Percentiles rank a stretch among this genome's conserved stretches.
Evolutionary conservation across 2,797 vertebrate genomes (phyloP).

Genomic region (Arnoldichthys spilopterus): DNA sequence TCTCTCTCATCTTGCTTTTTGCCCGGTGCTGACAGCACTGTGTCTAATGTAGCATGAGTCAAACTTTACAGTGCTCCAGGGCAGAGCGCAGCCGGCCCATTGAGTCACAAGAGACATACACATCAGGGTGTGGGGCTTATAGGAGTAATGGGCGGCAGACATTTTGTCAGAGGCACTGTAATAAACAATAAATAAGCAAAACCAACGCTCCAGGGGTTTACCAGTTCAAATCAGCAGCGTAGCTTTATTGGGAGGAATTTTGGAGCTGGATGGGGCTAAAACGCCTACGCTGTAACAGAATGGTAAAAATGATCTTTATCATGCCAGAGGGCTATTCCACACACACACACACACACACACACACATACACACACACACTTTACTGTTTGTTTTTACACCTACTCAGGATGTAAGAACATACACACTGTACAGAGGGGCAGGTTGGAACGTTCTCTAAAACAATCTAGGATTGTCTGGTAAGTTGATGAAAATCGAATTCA

Average conservation of each 20-base stretch:
- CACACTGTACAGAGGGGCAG: neutral
- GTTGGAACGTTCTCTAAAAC: no score
- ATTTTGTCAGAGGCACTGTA: conserved; percentile 38
- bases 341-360: neutral
- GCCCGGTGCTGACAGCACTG: conserved; percentile 34
- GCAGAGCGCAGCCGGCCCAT: conserved; percentile 30
- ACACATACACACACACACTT: neutral
- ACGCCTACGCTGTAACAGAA: conserved; percentile 19
- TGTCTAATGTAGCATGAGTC: conserved; percentile 56
- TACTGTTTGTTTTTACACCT: neutral
- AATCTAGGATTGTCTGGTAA: no score
- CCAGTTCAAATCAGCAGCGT: conserved; percentile 21
- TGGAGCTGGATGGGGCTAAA: conserved; percentile 38
- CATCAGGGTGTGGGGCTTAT: conserved; percentile 38
- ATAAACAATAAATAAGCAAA: conserved; percentile 34
- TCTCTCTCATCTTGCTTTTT: conserved; percentile 18
- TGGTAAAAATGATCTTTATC: conserved; percentile 14
- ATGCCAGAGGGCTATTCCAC: conserved; percentile 10
- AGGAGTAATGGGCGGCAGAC: conserved; percentile 45
- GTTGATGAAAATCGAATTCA: no score
- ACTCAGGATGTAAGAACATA: neutral
- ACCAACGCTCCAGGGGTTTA: conserved; percentile 8
- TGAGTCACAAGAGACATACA: conserved; percentile 44
- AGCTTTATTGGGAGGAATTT: conserved; percentile 21
- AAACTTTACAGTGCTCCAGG: conserved; percentile 47